These are phyloP conservation scores for Micrasema longulum DNA, from an alignment of 1,140 invertebrate genomes.

Conservation along the genomic window DNA sequence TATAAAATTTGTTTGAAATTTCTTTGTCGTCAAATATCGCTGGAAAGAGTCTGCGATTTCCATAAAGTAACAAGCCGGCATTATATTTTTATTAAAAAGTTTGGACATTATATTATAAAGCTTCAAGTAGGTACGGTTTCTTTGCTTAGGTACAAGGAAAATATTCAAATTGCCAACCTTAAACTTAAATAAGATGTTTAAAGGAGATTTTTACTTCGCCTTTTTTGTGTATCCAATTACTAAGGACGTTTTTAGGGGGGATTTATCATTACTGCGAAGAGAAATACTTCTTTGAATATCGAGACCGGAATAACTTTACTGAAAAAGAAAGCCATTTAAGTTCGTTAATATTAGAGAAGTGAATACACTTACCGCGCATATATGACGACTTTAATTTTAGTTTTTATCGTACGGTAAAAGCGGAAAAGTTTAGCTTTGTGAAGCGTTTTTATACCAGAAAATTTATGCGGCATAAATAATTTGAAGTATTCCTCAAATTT, in stretches of 20 bases:
- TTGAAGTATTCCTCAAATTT: too few species aligned
- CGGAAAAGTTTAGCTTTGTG: too few species aligned
- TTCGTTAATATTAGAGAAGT: not conserved
- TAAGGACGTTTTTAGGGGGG: constrained; percentile 4
- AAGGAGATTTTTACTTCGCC: constrained; percentile 18
- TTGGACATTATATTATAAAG: not conserved
- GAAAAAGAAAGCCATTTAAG: not conserved
- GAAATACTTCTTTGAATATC: constrained; percentile 22
- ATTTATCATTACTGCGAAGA: constrained; percentile 20
- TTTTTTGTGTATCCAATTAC: constrained; percentile 38
- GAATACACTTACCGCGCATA: too few species aligned
- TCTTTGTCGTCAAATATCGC: too few species aligned
- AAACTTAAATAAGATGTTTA: constrained; percentile 28
- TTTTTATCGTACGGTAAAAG: too few species aligned
- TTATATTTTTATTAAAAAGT: constrained; percentile 2
- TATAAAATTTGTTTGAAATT: too few species aligned
- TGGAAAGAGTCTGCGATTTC: not conserved
- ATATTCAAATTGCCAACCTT: constrained; percentile 29
- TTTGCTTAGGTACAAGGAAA: not conserved
- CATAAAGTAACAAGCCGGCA: not conserved
- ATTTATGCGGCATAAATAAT: too few species aligned
- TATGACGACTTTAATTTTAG: too few species aligned
- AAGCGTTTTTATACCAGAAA: too few species aligned
- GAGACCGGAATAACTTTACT: constrained; percentile 23
- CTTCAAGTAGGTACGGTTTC: not conserved